Conservation (phyloP, 2,113 vertebrate genomes). For the Daubentonia madagascariensis region DNA sequence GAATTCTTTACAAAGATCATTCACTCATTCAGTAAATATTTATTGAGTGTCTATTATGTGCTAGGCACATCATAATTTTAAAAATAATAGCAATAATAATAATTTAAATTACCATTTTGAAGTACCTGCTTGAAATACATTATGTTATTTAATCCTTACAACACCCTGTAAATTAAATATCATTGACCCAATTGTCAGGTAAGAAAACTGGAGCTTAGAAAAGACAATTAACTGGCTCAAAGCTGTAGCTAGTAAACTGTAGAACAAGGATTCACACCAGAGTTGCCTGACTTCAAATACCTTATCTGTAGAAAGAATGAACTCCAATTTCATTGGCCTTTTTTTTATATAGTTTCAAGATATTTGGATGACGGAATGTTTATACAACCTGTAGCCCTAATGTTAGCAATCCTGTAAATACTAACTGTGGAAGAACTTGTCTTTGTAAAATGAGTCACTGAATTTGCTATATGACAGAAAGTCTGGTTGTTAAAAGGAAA, state of each 20-base stretch:
- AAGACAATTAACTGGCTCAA: not conserved
- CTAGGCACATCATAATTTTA: not conserved
- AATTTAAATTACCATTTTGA: not conserved
- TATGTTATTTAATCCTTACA: conserved; percentile 4
- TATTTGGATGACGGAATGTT: not conserved
- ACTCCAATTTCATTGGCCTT: not conserved
- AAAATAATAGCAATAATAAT: not conserved
- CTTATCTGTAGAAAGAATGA: not conserved
- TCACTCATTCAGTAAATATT: not conserved
- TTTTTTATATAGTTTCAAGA: not conserved
- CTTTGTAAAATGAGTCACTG: conserved; percentile 60
- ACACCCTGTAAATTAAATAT: not conserved
- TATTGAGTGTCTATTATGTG: not conserved
- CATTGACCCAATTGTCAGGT: not conserved
- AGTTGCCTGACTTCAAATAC: not conserved
- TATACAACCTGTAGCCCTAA: not conserved
- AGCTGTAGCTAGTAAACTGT: not conserved
- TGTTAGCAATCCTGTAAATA: not conserved
- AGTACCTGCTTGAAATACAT: not conserved
- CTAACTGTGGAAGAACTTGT: not conserved
- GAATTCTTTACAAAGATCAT: not conserved
- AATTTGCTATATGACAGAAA: conserved; percentile 39
- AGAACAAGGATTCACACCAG: not conserved
- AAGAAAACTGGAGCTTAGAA: not conserved
- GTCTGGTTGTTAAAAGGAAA: conserved; percentile 59